Evolutionary conservation across 2,113 vertebrate species (phyloP), one percentile per base, ranked within the genome.

Genomic region (Aegypius monachus): DNA sequence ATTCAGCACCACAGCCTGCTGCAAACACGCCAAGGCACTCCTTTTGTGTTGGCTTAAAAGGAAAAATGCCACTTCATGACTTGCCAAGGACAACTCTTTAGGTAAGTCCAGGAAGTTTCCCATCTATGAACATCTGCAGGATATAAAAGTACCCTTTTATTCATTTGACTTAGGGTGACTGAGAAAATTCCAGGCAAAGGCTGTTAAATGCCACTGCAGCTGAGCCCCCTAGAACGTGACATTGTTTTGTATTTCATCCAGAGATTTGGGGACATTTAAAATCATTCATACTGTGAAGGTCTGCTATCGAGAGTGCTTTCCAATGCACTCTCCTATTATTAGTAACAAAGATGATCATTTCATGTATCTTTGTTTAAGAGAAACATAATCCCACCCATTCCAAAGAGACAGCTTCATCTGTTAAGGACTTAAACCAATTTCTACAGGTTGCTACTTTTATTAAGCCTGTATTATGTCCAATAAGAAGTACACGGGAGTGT

Each of bases 341-440:
- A 87, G 87, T 45, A 95, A 78, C 78, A 66, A 88, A 91, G 73
- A 94, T 50, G 74, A 38, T 80, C 23, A 90, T 91, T 93, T 93
- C 58, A 86, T 22, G 19, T 86, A 86, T 84, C 73, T 94, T 80
- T 82, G 29, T 88, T 94, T 82, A 87, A 80, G 58, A 82, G 94
- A 91, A 97, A 93, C 61, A 84, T 34, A 68, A 95, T 84, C 83
- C 81, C 53, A 91, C 58, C 66, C 73, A 85, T 77, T 96, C 66
- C 63, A 85, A 83, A 84, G 48, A 94, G 78, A 91, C 59, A 93
- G 58, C 38, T 95, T 93, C 78, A 91, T 93, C 85, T 96, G 58
- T 72, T 91, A 78, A 83, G 65, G 86, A 68, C 67, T 85, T 78
- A 80, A 87, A 73, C 34, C 47, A 70, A 81, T 95, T 91, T 95